phyloP scores from a whole-genome alignment of 2,888 invertebrate species.

The Dolichomitus sp. region DNA sequence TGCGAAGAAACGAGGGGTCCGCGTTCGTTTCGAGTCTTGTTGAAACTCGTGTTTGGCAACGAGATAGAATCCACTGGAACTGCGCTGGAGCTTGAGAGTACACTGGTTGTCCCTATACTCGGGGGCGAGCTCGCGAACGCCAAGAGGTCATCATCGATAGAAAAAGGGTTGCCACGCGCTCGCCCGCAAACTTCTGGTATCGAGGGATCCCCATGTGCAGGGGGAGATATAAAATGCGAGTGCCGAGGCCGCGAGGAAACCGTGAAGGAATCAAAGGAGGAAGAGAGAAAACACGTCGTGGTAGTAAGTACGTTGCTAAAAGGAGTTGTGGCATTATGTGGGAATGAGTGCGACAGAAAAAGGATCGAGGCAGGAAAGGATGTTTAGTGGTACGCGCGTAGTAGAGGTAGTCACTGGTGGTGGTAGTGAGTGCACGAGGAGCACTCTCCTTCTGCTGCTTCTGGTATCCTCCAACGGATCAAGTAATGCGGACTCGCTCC shows the following conservation, averaged over 20 bases:
- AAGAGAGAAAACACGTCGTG: slow-evolving; percentile 39
- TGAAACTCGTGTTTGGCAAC: slow-evolving; percentile 67
- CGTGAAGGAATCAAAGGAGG: slow-evolving; percentile 50
- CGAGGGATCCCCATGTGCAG: slow-evolving; percentile 54
- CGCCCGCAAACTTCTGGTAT: slow-evolving; percentile 63
- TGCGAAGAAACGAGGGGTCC: slow-evolving; percentile 29
- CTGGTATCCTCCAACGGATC: slow-evolving; percentile 75
- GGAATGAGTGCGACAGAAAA: slow-evolving; percentile 12
- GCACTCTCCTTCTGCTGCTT: slow-evolving; percentile 53
- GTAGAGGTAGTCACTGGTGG: slow-evolving; percentile 58
- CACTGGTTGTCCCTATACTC: slow-evolving; percentile 35
- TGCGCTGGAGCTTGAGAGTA: slow-evolving; percentile 13
- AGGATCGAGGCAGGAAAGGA: slow-evolving; percentile 59
- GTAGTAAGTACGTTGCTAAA: slow-evolving; percentile 52
- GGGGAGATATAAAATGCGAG: slow-evolving; percentile 63
- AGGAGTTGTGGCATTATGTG: slow-evolving; percentile 37
- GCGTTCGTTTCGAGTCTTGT: slow-evolving; percentile 58
- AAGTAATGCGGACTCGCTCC: slow-evolving; percentile 82
- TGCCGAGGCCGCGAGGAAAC: slow-evolving; percentile 47
- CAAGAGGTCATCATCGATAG: slow-evolving; percentile 69
- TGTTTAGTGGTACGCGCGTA: slow-evolving; percentile 66
- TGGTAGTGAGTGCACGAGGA: slow-evolving; percentile 51
- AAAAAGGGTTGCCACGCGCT: slow-evolving; percentile 70
- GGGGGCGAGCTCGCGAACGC: slow-evolving; percentile 53
- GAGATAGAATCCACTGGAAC: slow-evolving; percentile 63